A percentile compares a stretch with the other conserved stretches of the same genome.
These are phyloP conservation scores for Corticium candelabrum DNA, from an alignment of 37 sponge, comb jelly and placozoan genomes.

Conservation along the genomic window DNA sequence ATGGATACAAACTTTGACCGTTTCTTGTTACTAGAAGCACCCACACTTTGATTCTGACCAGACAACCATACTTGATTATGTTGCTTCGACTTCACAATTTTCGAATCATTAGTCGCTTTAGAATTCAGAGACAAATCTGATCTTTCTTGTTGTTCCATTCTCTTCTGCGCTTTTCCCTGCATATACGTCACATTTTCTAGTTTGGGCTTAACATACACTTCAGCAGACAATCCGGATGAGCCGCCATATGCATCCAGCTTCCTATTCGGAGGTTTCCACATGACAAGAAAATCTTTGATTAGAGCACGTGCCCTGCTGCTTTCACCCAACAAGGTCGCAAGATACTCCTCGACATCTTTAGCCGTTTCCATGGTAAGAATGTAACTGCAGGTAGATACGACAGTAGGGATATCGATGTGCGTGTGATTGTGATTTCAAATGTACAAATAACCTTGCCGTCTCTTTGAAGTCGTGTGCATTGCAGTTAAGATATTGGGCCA, in stretches of 20 bases:
- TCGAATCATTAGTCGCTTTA: too few relatives aligned
- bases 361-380: conserved; percentile 37
- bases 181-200: conserved; percentile 25
- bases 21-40: conserved; percentile 26
- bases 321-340: conserved; percentile 24
- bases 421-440: not conserved
- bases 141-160: conserved; percentile 5
- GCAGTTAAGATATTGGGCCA: not conserved
- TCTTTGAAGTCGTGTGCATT: not conserved
- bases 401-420: not conserved
- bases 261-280: conserved; percentile 24
- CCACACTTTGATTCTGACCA: not conserved
- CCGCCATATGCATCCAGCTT: not conserved
- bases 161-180: not conserved
- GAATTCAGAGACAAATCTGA: too few relatives aligned
- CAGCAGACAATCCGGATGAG: too few relatives aligned
- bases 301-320: conserved; percentile 5
- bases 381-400: conserved; percentile 22
- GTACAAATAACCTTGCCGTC: not conserved
- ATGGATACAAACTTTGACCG: conserved; percentile 56
- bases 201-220: conserved; percentile 11
- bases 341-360: conserved; percentile 42
- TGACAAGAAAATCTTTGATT: conserved; percentile 12
- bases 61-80: too few relatives aligned
- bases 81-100: too few relatives aligned